phyloP scores from a whole-genome alignment of 2,113 vertebrate genomes.

The Coreoperca whiteheadi region DNA sequence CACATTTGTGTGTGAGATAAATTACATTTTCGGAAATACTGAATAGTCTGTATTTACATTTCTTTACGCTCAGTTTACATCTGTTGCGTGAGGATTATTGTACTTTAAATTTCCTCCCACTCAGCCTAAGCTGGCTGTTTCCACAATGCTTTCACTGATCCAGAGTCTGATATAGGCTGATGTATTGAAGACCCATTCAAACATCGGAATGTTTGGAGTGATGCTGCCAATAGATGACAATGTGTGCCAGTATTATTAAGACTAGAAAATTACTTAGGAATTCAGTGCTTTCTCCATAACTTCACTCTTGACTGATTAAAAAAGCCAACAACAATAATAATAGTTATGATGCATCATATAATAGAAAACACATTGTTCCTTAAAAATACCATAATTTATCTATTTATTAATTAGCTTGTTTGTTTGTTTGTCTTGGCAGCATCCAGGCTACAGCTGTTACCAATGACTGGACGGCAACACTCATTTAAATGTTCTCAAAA shows the following conservation, averaged over 20 bases:
- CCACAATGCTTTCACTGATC: constrained; percentile 28
- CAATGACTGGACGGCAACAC: constrained; percentile 10
- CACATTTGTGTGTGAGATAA: constrained; percentile 42
- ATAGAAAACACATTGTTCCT: neutral
- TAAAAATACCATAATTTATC: neutral
- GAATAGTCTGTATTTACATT: constrained; percentile 63
- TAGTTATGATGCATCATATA: neutral
- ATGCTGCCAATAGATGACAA: constrained; percentile 15
- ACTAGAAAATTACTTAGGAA: constrained; percentile 7
- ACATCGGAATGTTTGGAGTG: constrained; percentile 14
- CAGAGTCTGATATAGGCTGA: constrained; percentile 20
- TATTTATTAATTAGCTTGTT: constrained; percentile 3
- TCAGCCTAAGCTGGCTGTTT: constrained; percentile 22
- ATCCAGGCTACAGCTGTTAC: constrained; percentile 5
- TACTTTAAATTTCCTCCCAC: constrained; percentile 38
- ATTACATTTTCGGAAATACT: constrained; percentile 50
- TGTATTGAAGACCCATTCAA: constrained; percentile 14
- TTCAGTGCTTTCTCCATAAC: neutral
- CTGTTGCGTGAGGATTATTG: constrained; percentile 40
- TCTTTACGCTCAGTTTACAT: constrained; percentile 62
- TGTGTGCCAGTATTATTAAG: constrained; percentile 8
- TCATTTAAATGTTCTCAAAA: constrained; percentile 38
- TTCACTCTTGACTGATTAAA: neutral
- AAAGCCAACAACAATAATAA: neutral
- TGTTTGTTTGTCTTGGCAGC: constrained; percentile 4